Evolutionary conservation across 2,888 invertebrate genomes (phyloP).

Genomic region (Mesoligia furuncula): DNA sequence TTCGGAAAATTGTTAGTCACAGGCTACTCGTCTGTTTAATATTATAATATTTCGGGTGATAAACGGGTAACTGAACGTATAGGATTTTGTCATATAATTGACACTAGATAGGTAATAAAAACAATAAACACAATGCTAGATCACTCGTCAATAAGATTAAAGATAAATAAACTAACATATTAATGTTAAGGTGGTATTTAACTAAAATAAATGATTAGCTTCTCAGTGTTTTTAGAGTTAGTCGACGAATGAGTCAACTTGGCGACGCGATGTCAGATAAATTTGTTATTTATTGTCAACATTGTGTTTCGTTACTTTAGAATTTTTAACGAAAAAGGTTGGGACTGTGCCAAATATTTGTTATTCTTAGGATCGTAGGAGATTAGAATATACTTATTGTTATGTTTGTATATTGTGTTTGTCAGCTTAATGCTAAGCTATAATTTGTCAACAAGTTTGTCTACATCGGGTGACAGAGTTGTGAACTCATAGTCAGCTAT

Average conservation of each 20-base stretch:
- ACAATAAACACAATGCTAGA: constrained; percentile 86
- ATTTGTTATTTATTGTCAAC: constrained; percentile 77
- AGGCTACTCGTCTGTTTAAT: constrained; percentile 62
- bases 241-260: constrained; percentile 90
- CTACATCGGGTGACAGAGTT: constrained; percentile 85
- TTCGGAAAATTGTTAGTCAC: constrained; percentile 61
- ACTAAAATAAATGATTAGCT: constrained; percentile 81
- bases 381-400: constrained; percentile 50
- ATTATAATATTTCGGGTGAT: constrained; percentile 84
- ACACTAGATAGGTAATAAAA: constrained; percentile 88
- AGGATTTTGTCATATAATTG: constrained; percentile 77
- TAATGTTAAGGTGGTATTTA: constrained; percentile 80
- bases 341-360: constrained; percentile 59
- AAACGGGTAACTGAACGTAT: constrained; percentile 86
- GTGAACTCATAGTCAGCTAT: constrained; percentile 90
- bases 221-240: constrained; percentile 91
- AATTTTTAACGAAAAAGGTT: constrained; percentile 52
- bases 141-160: constrained; percentile 80
- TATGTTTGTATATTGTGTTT: constrained; percentile 52
- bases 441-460: constrained; percentile 80
- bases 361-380: constrained; percentile 50
- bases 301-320: constrained; percentile 56
- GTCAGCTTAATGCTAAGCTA: constrained; percentile 55
- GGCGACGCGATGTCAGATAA: constrained; percentile 86
- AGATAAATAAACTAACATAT: constrained; percentile 72